A percentile compares a stretch with the other conserved stretches of the same genome.
These are phyloP conservation scores for Drosophila villosipedis DNA, from an alignment of 2,888 invertebrate genomes.

Conservation along the genomic window DNA sequence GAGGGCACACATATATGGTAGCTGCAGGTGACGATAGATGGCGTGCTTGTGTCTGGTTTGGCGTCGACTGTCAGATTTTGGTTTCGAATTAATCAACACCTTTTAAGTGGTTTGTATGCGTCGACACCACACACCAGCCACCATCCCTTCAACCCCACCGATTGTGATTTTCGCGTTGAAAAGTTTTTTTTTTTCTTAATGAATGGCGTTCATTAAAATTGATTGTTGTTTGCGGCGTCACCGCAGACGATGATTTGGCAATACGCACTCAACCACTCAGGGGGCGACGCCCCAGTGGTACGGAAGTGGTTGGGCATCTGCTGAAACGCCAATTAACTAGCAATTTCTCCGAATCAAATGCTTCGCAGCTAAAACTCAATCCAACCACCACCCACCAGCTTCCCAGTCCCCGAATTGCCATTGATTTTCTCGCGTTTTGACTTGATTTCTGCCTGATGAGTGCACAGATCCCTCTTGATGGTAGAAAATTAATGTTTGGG, in stretches of 20 bases:
- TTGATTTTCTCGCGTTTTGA: slow-evolving; percentile 46
- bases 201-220: slow-evolving; percentile 80
- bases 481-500: slow-evolving; percentile 45
- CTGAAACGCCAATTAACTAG: slow-evolving; percentile 78
- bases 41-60: slow-evolving; percentile 60
- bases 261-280: slow-evolving; percentile 41
- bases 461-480: slow-evolving; percentile 35
- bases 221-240: slow-evolving; percentile 74
- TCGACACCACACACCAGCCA: slow-evolving; percentile 38
- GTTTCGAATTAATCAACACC: slow-evolving; percentile 77
- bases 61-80: slow-evolving; percentile 73
- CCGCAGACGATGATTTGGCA: slow-evolving; percentile 69
- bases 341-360: slow-evolving; percentile 55
- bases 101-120: slow-evolving; percentile 73
- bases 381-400: background rate
- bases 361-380: slow-evolving; percentile 30
- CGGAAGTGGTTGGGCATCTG: slow-evolving; percentile 40
- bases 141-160: background rate
- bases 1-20: slow-evolving; percentile 14
- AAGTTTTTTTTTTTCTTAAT: slow-evolving; percentile 69
- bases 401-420: slow-evolving; percentile 4
- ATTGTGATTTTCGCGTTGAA: slow-evolving; percentile 60
- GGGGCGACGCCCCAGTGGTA: background rate
- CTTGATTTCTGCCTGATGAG: slow-evolving; percentile 43
- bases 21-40: slow-evolving; percentile 56